Conservation (phyloP, 2,113 vertebrate species). For the Tragulus kanchil region DNA sequence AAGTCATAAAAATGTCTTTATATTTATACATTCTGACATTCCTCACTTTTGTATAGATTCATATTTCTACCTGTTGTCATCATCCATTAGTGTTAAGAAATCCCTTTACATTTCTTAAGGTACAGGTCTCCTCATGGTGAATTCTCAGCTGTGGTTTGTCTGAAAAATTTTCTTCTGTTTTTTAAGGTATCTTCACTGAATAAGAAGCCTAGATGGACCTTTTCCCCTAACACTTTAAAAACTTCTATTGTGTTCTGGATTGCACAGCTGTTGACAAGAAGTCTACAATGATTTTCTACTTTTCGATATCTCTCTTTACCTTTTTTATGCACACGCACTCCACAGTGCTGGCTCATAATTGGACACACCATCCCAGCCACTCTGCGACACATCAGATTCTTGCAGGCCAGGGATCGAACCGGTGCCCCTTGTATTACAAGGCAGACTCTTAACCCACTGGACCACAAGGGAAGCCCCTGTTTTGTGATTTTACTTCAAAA, state of each 20-base stretch:
- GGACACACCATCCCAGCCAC: too few species aligned
- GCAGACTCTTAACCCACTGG: too few species aligned
- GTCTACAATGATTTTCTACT: neutral
- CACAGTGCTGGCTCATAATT: too few species aligned
- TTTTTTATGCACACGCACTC: neutral
- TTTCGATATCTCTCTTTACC: conserved; percentile 8
- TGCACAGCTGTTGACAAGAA: neutral
- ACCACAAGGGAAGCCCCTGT: too few species aligned
- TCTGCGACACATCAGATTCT: too few species aligned
- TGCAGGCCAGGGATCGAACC: too few species aligned
- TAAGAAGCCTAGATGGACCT: conserved; percentile 1
- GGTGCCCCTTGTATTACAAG: too few species aligned
- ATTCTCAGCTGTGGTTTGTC: conserved; percentile 12
- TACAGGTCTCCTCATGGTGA: neutral
- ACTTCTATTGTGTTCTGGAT: neutral
- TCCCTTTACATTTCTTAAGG: conserved; percentile 31
- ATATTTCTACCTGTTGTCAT: neutral
- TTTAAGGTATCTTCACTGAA: conserved; percentile 2
- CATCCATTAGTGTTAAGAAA: conserved; percentile 53
- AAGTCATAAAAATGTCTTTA: neutral
- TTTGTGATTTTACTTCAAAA: neutral
- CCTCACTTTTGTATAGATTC: neutral
- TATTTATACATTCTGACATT: neutral
- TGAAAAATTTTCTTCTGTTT: conserved; percentile 18
- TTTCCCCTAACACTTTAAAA: neutral